Base-by-base conservation (phyloP, 2,113 vertebrate species). In the Lethenteron reissneri region DNA sequence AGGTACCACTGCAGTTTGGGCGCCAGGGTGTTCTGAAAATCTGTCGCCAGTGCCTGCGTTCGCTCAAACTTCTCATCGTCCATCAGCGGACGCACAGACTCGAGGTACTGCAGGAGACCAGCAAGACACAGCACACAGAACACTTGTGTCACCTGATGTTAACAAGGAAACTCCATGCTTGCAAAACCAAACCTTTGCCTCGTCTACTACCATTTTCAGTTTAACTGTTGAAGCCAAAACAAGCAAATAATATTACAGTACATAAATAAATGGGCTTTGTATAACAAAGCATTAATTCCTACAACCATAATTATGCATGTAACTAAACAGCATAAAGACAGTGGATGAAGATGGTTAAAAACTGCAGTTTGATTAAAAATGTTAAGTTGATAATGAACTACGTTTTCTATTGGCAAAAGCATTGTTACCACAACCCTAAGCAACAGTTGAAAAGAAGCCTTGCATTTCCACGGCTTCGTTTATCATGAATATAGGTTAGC, bases 1-100 rank as follows among this genome's bases (percentile, higher is more conserved):
- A 97, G 83, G 75, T 88, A 92, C 75, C 85, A 88, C 79, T 97
- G 92, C 15, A 95, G 80, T 72, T 79, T 81, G 0, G 84, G 83
- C 1, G 87, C 90, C 3, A 75, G 77, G 10, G 83, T 79, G 62
- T 85, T 79, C 81, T 84, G 82, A 77, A 97, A 97, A 8, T 90
- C 85, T 70, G 80, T 82, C 75, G 92, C 86, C 77, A 95, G 75
- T 0, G 8, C 74, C 72, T 84, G 85, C 88, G 88, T 92, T 71
- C 82, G 79, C 1, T 21, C 57, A 75, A 83, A 97, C 3, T 83
- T 76, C 3, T 84, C 79, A 0, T 82, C 79, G 2, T 85, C 82
- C 81, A 95, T 17, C 41, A 97, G 80, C 2, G 87, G 87, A 10
- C 74, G 80, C 56, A 95, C 88, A 0, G 92, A 97, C 70, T 91